Evolutionary conservation across 2,888 invertebrate species (phyloP).

Genomic region (Diarsia rubi): DNA sequence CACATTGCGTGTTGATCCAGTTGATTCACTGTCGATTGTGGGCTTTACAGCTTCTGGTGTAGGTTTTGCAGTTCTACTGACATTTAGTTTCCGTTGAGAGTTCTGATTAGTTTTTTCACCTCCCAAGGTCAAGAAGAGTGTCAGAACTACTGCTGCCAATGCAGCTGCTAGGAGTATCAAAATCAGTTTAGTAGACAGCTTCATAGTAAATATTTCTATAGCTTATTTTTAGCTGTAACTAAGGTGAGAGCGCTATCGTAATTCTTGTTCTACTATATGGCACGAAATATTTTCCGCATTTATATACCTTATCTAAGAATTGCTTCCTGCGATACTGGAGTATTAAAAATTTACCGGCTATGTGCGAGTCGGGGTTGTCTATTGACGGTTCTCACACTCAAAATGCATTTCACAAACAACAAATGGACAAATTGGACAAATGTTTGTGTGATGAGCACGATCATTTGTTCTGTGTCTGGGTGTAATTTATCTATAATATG

Average conservation of each 20-base stretch:
- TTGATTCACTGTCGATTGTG: too few species aligned
- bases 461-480: too few species aligned
- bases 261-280: background rate
- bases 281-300: background rate
- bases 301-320: constrained; percentile 12
- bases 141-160: background rate
- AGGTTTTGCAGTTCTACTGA: too few species aligned
- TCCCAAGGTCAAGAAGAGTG: background rate
- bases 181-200: background rate
- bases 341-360: background rate
- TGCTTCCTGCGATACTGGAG: constrained; percentile 2
- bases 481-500: too few species aligned
- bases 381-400: background rate
- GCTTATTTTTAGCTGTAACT: background rate
- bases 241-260: background rate
- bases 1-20: too few species aligned
- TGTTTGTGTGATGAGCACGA: too few species aligned
- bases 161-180: background rate
- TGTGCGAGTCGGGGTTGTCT: background rate
- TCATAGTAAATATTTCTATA: background rate
- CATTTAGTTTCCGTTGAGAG: too few species aligned
- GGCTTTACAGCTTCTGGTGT: too few species aligned
- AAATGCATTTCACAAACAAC: background rate
- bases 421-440: too few species aligned
- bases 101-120: too few species aligned